phyloP scores from a whole-genome alignment of 2,113 vertebrate species.

The Ictidomys tridecemlineatus region DNA sequence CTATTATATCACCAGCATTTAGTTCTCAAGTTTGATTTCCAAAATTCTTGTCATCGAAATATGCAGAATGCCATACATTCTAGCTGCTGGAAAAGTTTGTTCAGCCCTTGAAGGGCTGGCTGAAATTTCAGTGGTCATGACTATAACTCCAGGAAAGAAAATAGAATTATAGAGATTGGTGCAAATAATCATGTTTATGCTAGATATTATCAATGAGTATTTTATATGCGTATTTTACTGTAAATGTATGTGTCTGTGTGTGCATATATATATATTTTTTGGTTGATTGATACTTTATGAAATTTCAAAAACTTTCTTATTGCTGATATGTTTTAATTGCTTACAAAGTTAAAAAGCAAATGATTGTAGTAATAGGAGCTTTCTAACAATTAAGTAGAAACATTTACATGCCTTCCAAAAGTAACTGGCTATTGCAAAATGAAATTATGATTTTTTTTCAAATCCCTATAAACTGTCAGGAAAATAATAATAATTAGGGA shows the following conservation, averaged over 20 bases:
- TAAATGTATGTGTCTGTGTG: background rate
- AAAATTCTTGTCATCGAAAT: background rate
- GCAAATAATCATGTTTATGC: background rate
- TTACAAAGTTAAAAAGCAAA: background rate
- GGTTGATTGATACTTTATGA: background rate
- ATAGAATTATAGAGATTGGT: background rate
- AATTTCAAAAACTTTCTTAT: background rate
- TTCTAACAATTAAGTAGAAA: background rate
- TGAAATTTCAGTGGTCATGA: background rate
- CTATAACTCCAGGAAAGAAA: background rate
- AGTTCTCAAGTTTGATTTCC: background rate
- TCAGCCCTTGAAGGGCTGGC: background rate
- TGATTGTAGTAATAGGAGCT: background rate
- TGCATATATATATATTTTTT: background rate
- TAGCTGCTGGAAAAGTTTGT: background rate
- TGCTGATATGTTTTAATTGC: rapidly evolving
- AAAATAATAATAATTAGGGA: constrained; percentile 46
- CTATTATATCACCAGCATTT: background rate
- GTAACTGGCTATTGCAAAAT: background rate
- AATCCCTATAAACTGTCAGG: background rate
- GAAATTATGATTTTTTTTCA: constrained; percentile 17
- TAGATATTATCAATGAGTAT: background rate
- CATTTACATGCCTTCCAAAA: background rate
- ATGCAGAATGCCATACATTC: background rate
- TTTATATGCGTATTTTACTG: background rate